Base-by-base conservation (phyloP, 2,888 invertebrate genomes). In the Rotaria magnacalcarata region DNA sequence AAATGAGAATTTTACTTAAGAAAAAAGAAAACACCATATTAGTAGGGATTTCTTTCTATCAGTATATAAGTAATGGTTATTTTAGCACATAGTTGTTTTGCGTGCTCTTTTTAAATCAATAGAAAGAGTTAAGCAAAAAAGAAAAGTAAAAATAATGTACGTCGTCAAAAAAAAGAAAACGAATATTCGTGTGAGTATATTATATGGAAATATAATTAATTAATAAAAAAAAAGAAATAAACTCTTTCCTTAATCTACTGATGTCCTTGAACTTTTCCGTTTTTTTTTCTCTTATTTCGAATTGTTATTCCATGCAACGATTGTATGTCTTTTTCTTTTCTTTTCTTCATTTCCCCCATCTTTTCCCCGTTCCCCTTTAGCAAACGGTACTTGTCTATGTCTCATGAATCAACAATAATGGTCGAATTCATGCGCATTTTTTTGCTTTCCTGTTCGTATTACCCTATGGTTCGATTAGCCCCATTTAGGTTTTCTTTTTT, bases 51-150 rank as follows among this genome's bases (percentile, higher is more conserved):
- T 67, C 21, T 27, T 67, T 67, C 67, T 27, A 67, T 16, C 67
- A 67, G 67, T 67, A 67, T 27, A 16, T 27, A 67, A 27, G 21
- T 21, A 24, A 24, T 27, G 67, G 27, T 67, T 16, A 67, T 6
- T 16, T n/a, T 67, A 67, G 27, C 27, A 34, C 34, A 27, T 67
- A 67, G 67, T 67, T 67, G 67, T 67, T 67, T 67, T 67, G 67
- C 67, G 67, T 67, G 16, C 67, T 67, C 67, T 67, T 67, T 67
- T 67, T 67, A 27, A 67, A 67, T 11, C 67, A 67, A 67, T 67
- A 67, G 67, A 67, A 67, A 67, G 67, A 67, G 67, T 67, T 34
- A 67, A 67, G 67, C 67, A 67, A 67, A 67, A 56, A 56, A 21
- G 16, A 67, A 34, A 67, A 67, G 52, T 11, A 52, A 52, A 52